phyloP scores from a whole-genome alignment of 2,797 vertebrate species.

The Schizopygopsis pylzovi region DNA sequence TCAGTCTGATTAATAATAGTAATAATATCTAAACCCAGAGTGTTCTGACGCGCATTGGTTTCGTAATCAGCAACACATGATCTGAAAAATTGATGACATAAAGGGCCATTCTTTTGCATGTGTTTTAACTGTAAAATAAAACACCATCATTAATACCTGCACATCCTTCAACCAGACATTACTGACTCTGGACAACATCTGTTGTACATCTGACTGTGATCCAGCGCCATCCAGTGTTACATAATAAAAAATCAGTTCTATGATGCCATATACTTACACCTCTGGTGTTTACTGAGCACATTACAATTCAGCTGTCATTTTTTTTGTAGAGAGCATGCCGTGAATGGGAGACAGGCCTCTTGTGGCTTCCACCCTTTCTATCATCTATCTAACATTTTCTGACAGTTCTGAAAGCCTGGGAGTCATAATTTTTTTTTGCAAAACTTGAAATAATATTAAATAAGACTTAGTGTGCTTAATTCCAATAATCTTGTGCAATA shows the following conservation, averaged over 20 bases:
- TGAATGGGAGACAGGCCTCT: slow-evolving; percentile 6
- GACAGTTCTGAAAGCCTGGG: background rate
- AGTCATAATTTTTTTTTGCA: background rate
- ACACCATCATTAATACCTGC: background rate
- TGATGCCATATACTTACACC: background rate
- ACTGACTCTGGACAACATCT: background rate
- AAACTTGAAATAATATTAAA: background rate
- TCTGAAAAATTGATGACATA: background rate
- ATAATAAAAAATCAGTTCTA: background rate
- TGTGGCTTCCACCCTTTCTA: background rate
- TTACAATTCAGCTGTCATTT: background rate
- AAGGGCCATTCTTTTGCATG: background rate
- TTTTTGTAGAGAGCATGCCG: background rate
- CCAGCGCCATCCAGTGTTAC: slow-evolving; percentile 29
- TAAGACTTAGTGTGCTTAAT: background rate
- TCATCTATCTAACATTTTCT: no score
- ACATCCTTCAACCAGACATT: slow-evolving; percentile 2
- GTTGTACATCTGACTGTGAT: background rate
- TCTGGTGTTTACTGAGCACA: slow-evolving; percentile 17
- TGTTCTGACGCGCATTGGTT: background rate
- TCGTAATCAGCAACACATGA: background rate
- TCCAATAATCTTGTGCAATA: background rate
- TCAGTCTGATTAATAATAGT: background rate
- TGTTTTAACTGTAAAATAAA: background rate
- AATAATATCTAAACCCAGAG: background rate